Evolutionary conservation across 2,113 vertebrate genomes (phyloP).

Genomic region (Mesoclemmys tuberculata): DNA sequence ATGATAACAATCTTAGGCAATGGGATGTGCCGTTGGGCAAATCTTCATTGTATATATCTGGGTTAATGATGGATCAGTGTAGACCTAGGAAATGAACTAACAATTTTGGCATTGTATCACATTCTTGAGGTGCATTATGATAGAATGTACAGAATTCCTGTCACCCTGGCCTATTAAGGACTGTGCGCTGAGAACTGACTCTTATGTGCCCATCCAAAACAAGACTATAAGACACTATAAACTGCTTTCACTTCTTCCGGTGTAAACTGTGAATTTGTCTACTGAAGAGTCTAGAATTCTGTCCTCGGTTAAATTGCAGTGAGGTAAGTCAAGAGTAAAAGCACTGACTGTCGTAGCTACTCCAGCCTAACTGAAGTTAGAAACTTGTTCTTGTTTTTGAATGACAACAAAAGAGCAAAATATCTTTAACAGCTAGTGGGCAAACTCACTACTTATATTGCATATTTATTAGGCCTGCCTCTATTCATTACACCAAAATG

Average conservation of each 20-base stretch:
- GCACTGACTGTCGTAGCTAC: not conserved
- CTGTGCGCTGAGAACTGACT: not conserved
- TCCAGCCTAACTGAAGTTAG: not conserved
- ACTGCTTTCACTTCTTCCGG: accelerated
- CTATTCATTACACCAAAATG: constrained; percentile 49
- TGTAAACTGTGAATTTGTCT: not conserved
- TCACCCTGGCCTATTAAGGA: not conserved
- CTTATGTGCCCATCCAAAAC: not conserved
- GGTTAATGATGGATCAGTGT: not conserved
- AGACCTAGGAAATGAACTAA: not conserved
- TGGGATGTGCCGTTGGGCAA: not conserved
- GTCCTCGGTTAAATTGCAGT: not conserved
- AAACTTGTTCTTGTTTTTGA: not conserved
- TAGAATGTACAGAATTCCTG: not conserved
- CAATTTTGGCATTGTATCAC: not conserved
- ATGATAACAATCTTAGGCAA: not conserved
- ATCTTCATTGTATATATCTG: not conserved
- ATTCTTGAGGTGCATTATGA: not conserved
- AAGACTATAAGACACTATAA: not conserved
- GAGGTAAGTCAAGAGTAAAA: constrained; percentile 12
- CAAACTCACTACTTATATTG: constrained; percentile 11
- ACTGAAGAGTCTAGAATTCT: accelerated
- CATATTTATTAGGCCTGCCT: constrained; percentile 41
- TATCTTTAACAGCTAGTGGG: not conserved
- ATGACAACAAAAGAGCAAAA: not conserved